Base-by-base conservation (phyloP, 1,140 invertebrate species). In the Daktulosphaira vitifoliae region DNA sequence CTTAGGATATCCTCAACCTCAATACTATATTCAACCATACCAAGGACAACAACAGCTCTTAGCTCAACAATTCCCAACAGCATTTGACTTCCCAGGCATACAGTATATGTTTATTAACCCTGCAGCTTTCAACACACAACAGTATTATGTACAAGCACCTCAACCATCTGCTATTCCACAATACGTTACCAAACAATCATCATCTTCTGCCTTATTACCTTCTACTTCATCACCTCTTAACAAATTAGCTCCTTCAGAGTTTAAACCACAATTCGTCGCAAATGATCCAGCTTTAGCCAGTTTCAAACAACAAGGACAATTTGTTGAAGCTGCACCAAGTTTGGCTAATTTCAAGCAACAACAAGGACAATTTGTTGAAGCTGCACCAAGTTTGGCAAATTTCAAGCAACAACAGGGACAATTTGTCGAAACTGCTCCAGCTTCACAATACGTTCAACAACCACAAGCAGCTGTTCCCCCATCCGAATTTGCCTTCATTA, bases 21-120 rank as follows among this genome's bases (percentile, higher is more conserved):
- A 62, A 7, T 33, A 44, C 23, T 59, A 6, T n/a, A 6, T 46
- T 23, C 54, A 59, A 18, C 54, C 54, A 2, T 59, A 46, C 54
- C 39, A 59, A 9, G 9, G 23, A 5, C 56, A 48, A 26, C 54
- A 16, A 15, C 42, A 62, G 16, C 46, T 20, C 56, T 48, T 48
- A 16, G 38, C 37, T 13, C 25, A 46, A 33, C 56, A 39, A 18
- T 62, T 26, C 42, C 56, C 42, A 11, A 33, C 20, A 25, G 23
- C 56, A 4, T 48, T 62, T 2, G 56, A 62, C 25, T 62, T 46
- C 42, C 2, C 11, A 11, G 56, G 56, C 2, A 39, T 62, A 15
- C 56, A 62, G 42, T 62, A 62, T 25, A 48, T 46, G 13, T 20
- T 62, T 25, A 7, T 62, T 22, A 44, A 11, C 26, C 56, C 56